Percentiles rank a stretch among this genome's conserved stretches.
Evolutionary conservation across 2,888 invertebrate species (phyloP).

Genomic region (Anthrax anthrax): DNA sequence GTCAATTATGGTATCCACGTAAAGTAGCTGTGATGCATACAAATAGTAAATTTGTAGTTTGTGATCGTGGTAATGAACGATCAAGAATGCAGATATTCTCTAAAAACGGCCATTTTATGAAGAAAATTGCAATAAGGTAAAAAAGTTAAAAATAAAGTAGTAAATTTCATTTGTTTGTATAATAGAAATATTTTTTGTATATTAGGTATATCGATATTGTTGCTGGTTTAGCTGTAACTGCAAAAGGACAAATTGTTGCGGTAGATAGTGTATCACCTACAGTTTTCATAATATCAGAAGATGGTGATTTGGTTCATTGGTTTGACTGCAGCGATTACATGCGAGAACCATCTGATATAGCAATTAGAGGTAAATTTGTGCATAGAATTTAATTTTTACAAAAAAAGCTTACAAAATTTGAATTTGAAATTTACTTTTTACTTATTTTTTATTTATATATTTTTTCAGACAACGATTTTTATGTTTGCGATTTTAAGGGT

Average conservation of each 20-base stretch:
- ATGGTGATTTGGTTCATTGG: conserved; percentile 86
- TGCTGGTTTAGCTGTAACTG: conserved; percentile 86
- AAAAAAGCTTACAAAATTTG: neutral
- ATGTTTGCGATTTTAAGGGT: conserved; percentile 95
- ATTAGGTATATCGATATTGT: conserved; percentile 77
- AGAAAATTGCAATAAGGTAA: conserved; percentile 71
- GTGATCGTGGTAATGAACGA: conserved; percentile 91
- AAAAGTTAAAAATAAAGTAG: neutral
- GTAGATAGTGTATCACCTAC: conserved; percentile 96
- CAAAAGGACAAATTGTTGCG: conserved; percentile 85
- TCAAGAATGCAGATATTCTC: conserved; percentile 97
- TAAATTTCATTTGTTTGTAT: neutral
- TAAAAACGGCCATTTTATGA: conserved; percentile 86
- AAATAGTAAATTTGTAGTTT: conserved; percentile 87
- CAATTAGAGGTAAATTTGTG: conserved; percentile 76
- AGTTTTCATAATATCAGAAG: conserved; percentile 84
- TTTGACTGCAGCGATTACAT: conserved; percentile 96
- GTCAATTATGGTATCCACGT: conserved; percentile 92
- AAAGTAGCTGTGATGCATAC: conserved; percentile 86
- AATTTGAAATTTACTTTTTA: neutral
- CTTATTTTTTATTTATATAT: too few species aligned
- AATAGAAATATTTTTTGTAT: neutral
- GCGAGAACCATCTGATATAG: conserved; percentile 95
- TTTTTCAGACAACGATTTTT: conserved; percentile 70
- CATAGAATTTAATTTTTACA: neutral